phyloP scores from a whole-genome alignment of 2,113 vertebrate genomes.

The Hemicordylus capensis region DNA sequence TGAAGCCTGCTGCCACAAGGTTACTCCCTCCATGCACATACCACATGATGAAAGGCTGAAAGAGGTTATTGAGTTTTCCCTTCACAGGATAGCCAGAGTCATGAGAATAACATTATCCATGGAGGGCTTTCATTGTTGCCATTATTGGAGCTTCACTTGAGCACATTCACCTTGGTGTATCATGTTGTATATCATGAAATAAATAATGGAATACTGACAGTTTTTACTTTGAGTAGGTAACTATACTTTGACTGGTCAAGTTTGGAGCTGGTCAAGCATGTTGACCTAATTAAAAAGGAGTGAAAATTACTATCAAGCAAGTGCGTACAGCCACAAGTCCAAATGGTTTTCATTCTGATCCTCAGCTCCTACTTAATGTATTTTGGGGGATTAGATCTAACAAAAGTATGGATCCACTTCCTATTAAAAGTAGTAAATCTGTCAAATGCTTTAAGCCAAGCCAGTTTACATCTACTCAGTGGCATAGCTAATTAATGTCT shows the following conservation, averaged over 20 bases:
- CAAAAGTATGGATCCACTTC: not conserved
- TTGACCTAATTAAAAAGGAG: not conserved
- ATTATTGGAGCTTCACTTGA: not conserved
- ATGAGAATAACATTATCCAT: not conserved
- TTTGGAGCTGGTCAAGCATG: not conserved
- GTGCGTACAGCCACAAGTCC: not conserved
- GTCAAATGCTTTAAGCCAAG: not conserved
- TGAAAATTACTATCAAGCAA: not conserved
- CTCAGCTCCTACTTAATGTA: not conserved
- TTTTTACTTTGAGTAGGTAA: not conserved
- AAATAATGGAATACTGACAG: not conserved
- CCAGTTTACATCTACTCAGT: not conserved
- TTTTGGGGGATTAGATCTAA: not conserved
- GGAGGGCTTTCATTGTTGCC: not conserved
- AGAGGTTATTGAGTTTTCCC: no score
- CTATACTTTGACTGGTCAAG: not conserved
- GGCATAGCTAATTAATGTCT: not conserved
- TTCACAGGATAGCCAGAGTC: no score
- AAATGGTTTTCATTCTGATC: not conserved
- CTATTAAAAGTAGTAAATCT: not conserved
- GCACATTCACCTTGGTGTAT: not conserved
- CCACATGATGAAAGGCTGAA: no score
- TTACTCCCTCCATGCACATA: no score
- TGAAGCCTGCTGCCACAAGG: no score
- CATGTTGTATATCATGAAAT: not conserved